Base-by-base conservation (phyloP, 1,140 invertebrate species). In the Cecropterus lyciades region DNA sequence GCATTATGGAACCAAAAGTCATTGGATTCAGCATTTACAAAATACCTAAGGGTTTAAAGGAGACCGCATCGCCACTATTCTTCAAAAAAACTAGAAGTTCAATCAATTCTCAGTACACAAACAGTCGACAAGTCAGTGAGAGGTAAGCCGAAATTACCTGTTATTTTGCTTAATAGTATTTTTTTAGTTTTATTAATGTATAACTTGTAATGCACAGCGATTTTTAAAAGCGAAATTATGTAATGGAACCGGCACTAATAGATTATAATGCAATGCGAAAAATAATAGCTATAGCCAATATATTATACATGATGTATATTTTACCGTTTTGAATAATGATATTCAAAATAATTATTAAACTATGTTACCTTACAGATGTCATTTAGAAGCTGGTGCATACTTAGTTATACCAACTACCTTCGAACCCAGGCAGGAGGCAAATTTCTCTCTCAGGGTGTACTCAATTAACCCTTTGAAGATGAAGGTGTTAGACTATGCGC, bases 21-120 rank as follows among this genome's bases (percentile, higher is more conserved):
- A 97, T 98, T 72, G 98, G 97, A n/a, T 98, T 98, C 82, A 97
- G 97, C 42, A 95, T 97, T 11, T 98, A 98, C 83, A 95, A 95
- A 45, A 92, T 97, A 74, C 88, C 78, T 8, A 91, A 93, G 17
- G 83, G 85, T n/a, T 67, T 93, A 6, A 90, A 79, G 3, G 93
- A 94, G 72, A 93, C 87, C 15, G 88, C 94, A 45, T 95, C 96
- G 67, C 96, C 97, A 83, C 91, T 94, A 11, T 98, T 97, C 80
- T 98, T 98, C 80, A 98, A 97, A 85, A 97, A 95, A 72, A 96
- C 97, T 70, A 98, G 98, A 75, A 97, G 96, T 14, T 93, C 97
- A 48, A 94, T 98, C 6, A 98, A 98, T 88, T 98, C 97, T 0
- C 96, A 98, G 77, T 98, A 98, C 80, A 98, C 97, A 9, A 98